A percentile compares a stretch with the other conserved stretches of the same genome.
These are phyloP conservation scores for Larimichthys polyactis DNA, from an alignment of 2,113 vertebrate species.

Conservation along the genomic window DNA sequence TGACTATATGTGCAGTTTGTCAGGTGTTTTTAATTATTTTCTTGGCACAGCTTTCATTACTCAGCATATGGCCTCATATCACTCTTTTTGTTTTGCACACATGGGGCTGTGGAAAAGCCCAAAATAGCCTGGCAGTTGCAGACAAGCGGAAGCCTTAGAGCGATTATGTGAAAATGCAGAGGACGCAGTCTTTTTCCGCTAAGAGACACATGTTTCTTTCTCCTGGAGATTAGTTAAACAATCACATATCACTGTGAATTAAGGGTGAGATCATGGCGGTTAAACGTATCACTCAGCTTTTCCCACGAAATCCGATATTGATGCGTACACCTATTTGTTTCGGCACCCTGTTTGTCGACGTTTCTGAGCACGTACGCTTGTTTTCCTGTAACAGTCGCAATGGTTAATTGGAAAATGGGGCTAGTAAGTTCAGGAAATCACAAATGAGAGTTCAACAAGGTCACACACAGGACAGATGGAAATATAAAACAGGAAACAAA, in stretches of 20 bases:
- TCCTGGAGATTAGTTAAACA: not conserved
- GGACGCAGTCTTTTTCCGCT: not conserved
- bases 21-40: not conserved
- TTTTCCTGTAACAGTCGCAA: not conserved
- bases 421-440: not conserved
- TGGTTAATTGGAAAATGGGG: not conserved
- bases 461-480: not conserved
- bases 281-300: not conserved
- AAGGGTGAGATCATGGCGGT: not conserved
- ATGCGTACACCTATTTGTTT: not conserved
- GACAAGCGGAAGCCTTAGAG: not conserved
- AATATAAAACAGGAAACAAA: not conserved
- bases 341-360: not conserved
- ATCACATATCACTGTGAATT: not conserved
- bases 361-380: not conserved
- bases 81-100: not conserved
- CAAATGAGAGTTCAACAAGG: not conserved
- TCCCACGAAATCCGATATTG: not conserved
- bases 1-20: not conserved
- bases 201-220: not conserved
- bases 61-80: not conserved
- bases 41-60: not conserved
- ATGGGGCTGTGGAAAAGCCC: not conserved
- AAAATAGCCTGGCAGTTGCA: slow-evolving; percentile 12
- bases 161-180: not conserved